phyloP scores from a whole-genome alignment of 2,797 vertebrate species.

The Darevskia nairensis region DNA sequence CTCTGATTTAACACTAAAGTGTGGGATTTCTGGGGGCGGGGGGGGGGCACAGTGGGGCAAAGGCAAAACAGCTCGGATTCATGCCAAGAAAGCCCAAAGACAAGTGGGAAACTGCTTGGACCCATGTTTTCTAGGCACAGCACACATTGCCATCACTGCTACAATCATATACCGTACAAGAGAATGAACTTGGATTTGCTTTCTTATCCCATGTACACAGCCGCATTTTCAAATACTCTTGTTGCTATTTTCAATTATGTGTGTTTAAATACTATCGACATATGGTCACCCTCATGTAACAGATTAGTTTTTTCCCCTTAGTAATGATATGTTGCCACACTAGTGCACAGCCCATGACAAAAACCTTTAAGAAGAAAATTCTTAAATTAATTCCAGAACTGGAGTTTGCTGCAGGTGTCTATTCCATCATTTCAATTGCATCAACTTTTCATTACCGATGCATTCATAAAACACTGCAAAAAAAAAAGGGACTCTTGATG shows the following conservation, averaged over 20 bases:
- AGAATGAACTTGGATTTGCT: background rate
- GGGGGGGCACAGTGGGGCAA: too few relatives aligned
- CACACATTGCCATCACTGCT: too few relatives aligned
- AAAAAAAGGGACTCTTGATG: background rate
- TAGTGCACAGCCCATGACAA: background rate
- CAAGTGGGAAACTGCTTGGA: too few relatives aligned
- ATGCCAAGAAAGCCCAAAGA: too few relatives aligned
- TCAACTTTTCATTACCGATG: background rate
- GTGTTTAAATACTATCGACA: background rate
- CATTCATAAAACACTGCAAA: background rate
- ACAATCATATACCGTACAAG: background rate
- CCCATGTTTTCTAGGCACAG: too few relatives aligned
- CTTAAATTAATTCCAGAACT: background rate
- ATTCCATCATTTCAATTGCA: background rate
- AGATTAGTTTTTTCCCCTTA: too few relatives aligned
- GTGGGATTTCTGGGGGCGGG: too few relatives aligned
- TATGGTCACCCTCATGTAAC: too few relatives aligned
- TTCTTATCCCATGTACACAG: background rate
- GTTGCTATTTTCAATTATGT: background rate
- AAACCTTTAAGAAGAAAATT: background rate
- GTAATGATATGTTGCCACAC: background rate
- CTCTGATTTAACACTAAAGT: too few relatives aligned
- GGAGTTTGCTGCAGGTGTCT: background rate
- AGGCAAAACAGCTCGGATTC: too few relatives aligned
- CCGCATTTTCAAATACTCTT: background rate